A percentile compares a stretch with the other conserved stretches of the same genome.
Conservation (phyloP, 1,140 invertebrate species). For the Drosophila azteca region DNA sequence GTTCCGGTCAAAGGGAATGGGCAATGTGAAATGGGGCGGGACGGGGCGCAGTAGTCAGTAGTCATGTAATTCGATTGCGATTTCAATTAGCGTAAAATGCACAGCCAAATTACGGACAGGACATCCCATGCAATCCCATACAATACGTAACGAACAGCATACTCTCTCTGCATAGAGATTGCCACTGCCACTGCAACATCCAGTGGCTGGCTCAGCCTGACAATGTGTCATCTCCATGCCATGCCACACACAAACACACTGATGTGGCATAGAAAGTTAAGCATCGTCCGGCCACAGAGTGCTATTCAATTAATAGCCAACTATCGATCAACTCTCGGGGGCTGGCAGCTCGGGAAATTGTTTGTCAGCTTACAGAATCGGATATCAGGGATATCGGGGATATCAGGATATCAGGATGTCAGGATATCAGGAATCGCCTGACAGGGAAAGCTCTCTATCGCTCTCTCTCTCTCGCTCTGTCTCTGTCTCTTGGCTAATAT, state of each 20-base stretch:
- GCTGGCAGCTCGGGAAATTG: constrained; percentile 44
- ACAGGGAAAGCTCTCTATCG: too few relatives aligned
- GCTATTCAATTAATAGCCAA: constrained; percentile 38
- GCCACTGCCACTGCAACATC: not conserved
- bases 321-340: constrained; percentile 43
- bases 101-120: constrained; percentile 38
- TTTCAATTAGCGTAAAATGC: constrained; percentile 81
- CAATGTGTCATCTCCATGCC: constrained; percentile 6
- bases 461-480: too few relatives aligned
- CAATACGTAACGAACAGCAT: constrained; percentile 2
- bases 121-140: not conserved
- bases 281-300: constrained; percentile 9
- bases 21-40: too few relatives aligned
- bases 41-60: constrained; percentile 5
- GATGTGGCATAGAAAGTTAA: constrained; percentile 2
- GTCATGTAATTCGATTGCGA: constrained; percentile 76
- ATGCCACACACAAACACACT: too few relatives aligned
- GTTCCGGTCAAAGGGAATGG: not conserved
- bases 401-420: too few relatives aligned
- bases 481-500: constrained; percentile 40
- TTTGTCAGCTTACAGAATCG: constrained; percentile 41
- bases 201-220: not conserved
- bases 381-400: constrained; percentile 28
- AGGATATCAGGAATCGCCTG: too few relatives aligned
- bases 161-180: too few relatives aligned